Evolutionary conservation across 2,888 invertebrate species (phyloP), one percentile per base, ranked within the genome.

Genomic region (Cetonia aurata): DNA sequence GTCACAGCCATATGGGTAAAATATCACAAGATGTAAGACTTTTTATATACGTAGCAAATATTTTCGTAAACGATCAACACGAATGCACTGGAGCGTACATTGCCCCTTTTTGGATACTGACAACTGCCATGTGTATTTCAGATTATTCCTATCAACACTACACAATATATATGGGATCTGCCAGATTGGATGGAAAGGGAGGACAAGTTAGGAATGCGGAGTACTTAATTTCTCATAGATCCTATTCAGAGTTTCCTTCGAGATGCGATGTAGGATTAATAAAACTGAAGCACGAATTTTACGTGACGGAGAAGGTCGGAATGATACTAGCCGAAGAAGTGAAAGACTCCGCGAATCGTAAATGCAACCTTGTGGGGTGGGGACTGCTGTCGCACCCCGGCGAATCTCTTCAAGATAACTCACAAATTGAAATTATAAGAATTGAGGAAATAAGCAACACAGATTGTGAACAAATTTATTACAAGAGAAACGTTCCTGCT

Each of bases 81-180:
- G 48, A 13, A 15, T 62, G 62, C 42, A 31, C 62, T 9, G 62
- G 62, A 13, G 62, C 62, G n/a, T 62, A 62, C 10, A 48, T 62
- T 33, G 13, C n/a, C 3, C 62, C 62, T 13, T 48, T 48, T 10
- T 62, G 62, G 62, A 33, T 62, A 62, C 2, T 62, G 48, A 62
- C 62, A 6, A 9, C 48, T 9, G 62, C 62, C n/a, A 19, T 42
- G 8, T 62, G 62, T 48, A 33, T 50, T 50, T 62, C 62, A 6
- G 33, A 33, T 9, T 62, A 48, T 48, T 33, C 31, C 0, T 33
- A 13, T 13, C 9, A 48, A 15, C 17, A 62, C 17, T 62, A 62
- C 4, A 42, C 19, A 3, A 48, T 62, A n/a, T 62, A 62, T 13
- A 48, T 62, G 48, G 62, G 62, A 13, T 48, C 62, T 3, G 2